Percentiles rank a stretch among this genome's conserved stretches.
Conservation (phyloP, 2,888 invertebrate species). For the Brachylomia viminalis region DNA sequence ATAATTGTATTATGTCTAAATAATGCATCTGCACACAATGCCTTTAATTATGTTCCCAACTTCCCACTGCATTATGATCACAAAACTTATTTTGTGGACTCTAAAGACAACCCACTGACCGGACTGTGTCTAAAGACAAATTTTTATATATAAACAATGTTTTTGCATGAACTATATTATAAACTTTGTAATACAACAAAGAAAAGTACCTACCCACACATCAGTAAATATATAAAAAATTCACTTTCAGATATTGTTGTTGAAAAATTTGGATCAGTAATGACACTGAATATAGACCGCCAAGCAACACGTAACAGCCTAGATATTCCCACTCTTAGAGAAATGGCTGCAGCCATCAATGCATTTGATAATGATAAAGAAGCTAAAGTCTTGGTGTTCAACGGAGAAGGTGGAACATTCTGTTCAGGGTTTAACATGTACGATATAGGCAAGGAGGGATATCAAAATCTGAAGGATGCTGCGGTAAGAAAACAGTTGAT, state of each 20-base stretch:
- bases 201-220: neutral
- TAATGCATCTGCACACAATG: neutral
- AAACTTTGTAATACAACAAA: neutral
- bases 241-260: constrained; percentile 84
- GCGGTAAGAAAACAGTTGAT: constrained; percentile 76
- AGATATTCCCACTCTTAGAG: constrained; percentile 92
- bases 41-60: neutral
- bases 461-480: constrained; percentile 81
- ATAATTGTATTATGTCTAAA: no score
- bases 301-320: constrained; percentile 96
- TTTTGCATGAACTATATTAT: neutral
- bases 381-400: constrained; percentile 93
- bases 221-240: neutral
- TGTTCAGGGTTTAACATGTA: constrained; percentile 97
- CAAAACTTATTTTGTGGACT: neutral
- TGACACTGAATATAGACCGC: constrained; percentile 96
- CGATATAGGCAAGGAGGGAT: constrained; percentile 91
- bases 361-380: constrained; percentile 94
- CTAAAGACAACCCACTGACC: no score
- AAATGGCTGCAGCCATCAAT: constrained; percentile 93
- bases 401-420: constrained; percentile 98
- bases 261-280: constrained; percentile 92
- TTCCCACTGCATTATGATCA: neutral
- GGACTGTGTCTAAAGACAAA: no score
- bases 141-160: neutral